Percentiles rank a stretch among this genome's conserved stretches.
Conservation (phyloP, 2,113 vertebrate species). For the Oryzias melastigma region DNA sequence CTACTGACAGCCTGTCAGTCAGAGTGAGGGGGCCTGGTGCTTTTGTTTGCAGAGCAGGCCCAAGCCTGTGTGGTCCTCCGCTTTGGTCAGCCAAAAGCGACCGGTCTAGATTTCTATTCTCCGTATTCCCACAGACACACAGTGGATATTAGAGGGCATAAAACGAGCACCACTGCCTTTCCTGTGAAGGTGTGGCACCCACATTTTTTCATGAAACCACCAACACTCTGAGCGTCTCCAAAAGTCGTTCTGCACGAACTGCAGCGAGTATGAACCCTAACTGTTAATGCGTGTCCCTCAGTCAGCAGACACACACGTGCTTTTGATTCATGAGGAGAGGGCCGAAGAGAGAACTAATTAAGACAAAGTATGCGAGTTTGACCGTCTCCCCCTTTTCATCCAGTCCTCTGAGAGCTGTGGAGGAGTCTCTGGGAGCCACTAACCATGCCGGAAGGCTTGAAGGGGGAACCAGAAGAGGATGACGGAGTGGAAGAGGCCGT, state of each 20-base stretch:
- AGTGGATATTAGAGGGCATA: slow-evolving; percentile 34
- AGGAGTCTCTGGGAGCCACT: slow-evolving; percentile 73
- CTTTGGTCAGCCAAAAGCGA: slow-evolving; percentile 59
- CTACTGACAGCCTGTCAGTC: slow-evolving; percentile 77
- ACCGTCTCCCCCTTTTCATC: slow-evolving; percentile 54
- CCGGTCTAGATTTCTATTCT: slow-evolving; percentile 49
- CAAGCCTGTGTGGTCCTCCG: slow-evolving; percentile 78
- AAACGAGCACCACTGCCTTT: slow-evolving; percentile 22
- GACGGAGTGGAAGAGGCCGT: slow-evolving; percentile 99
- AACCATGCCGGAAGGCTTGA: slow-evolving; percentile 96
- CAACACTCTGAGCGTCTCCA: slow-evolving; percentile 1
- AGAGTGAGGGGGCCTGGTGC: slow-evolving; percentile 63
- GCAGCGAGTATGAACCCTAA: slow-evolving; percentile 8
- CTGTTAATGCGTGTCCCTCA: slow-evolving; percentile 31
- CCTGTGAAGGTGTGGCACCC: slow-evolving; percentile 1
- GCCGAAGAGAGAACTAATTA: slow-evolving; percentile 67
- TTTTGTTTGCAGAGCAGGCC: slow-evolving; percentile 74
- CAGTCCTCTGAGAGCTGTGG: slow-evolving; percentile 26
- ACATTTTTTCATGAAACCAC: slow-evolving; percentile 18
- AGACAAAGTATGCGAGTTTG: slow-evolving; percentile 67
- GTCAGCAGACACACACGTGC: slow-evolving; percentile 49
- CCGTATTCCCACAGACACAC: slow-evolving; percentile 28
- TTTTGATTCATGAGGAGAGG: slow-evolving; percentile 62
- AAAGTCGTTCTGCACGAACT: slow-evolving; percentile 18
- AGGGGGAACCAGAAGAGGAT: slow-evolving; percentile 99